Evolutionary conservation across 2,113 vertebrate species (phyloP), one percentile per base, ranked within the genome.

Genomic region (Casuarius casuarius): DNA sequence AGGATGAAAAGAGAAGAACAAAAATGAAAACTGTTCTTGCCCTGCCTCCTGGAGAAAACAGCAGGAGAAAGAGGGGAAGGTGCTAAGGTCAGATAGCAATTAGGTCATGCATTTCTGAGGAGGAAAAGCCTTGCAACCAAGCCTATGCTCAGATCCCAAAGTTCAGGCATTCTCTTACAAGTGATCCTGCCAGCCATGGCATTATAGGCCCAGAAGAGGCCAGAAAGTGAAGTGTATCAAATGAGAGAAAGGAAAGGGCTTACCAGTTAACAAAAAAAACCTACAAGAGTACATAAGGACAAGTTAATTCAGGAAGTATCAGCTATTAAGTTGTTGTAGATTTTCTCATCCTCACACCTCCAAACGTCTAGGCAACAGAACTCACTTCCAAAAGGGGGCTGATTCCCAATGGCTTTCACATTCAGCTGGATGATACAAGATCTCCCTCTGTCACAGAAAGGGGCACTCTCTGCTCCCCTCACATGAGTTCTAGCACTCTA

Each of bases 51-150:
- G 28, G 15, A 40, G 19, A 89, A 94, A 80, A n/a, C 33, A 93
- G 66, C 67, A 93, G 40, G 52, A 84, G 31, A 29, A 59, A 11
- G 17, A 87, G 12, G 79, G 42, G 76, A 85, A 93, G n/a, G 46
- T 91, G 74, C 21, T 76, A 88, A 86, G 54, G 13, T 58, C 63
- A 74, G 49, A 58, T 29, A 77, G 22, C 33, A 88, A 92, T 84
- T 86, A 89, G 26, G 56, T 74, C 80, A 94, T 28, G 23, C n/a
- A 76, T 76, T 95, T 78, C 65, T 91, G 40, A 90, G n/a, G 35
- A 51, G 18, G 54, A 94, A 83, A 89, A 85, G 12, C 5, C 35
- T 89, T 87, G 78, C 29, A 87, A 67, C 18, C 10, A 81, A 87
- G 81, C 12, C 38, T 66, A 14, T n/a, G 48, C n/a, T 75, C 29